Base-by-base conservation (phyloP, 1,140 invertebrate species). In the Drosophila subpulchrella region DNA sequence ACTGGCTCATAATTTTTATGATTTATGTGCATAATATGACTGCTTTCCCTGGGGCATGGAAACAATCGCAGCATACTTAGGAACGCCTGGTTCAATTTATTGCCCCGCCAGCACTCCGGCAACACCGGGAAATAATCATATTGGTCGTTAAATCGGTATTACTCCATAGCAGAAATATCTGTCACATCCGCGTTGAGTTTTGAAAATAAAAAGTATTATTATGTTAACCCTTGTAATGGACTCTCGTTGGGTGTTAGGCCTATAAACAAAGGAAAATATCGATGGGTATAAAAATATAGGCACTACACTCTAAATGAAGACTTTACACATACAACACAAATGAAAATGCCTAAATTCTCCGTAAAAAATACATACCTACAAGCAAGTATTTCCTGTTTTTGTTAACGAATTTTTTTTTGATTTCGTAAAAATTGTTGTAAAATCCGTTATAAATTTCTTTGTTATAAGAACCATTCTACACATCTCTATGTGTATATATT, bases 81-180 rank as follows among this genome's bases (percentile, higher is more conserved):
- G 51, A 65, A 38, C 80, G 51, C 56, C 71, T 62, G 71, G 67
- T 83, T 71, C 80, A 84, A 84, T 83, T 79, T 83, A 84, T 83
- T 70, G 58, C 36, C 50, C 10, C 20, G 2, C 48, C 20, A 30
- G 30, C 10, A 24, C 51, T 5, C 27, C 27, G 12, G 30, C 36
- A n/a, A 4, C 36, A 39, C 51, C 30, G 38, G 1, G 6, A 42
- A 30, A 42, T 42, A 56, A 32, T 50, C 27, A 50, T 34, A 50
- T 50, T 15, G 48, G n/a, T 15, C 48, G 48, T 50, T 50, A 51
- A 51, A 51, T 51, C 48, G 15, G 30, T 51, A 51, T 51, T 34
- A 36, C n/a, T 51, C 27, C 27, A 15, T 50, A 32, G 11, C 47
- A 20, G n/a, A 12, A 51, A 50, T 15, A 30, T 50, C 48, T 32